A percentile compares a stretch with the other conserved stretches of the same genome.
Evolutionary conservation across 2,888 invertebrate species (phyloP).

Genomic region (Cabera pusaria): DNA sequence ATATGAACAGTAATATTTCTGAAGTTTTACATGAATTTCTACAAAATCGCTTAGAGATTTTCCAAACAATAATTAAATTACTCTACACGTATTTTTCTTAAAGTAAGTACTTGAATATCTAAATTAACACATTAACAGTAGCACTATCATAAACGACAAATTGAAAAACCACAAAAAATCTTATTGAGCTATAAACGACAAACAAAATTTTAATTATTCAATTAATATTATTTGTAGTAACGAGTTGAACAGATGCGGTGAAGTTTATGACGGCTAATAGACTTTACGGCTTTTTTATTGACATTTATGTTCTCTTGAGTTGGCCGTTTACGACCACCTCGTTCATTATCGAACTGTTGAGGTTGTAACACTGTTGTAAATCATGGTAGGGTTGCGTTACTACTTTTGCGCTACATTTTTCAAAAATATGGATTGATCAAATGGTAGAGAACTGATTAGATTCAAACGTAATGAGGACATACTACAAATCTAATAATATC

Average conservation of each 20-base stretch:
- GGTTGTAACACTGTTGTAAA: slow-evolving; percentile 77
- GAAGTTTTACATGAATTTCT: too few relatives aligned
- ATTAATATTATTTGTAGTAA: slow-evolving; percentile 72
- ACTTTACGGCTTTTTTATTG: slow-evolving; percentile 82
- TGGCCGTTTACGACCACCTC: slow-evolving; percentile 76
- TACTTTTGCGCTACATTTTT: too few relatives aligned
- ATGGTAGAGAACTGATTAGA: too few relatives aligned
- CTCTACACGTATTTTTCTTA: too few relatives aligned
- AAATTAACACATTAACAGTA: not conserved
- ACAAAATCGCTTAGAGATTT: too few relatives aligned
- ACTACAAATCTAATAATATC: too few relatives aligned
- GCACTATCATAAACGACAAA: not conserved
- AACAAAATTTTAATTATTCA: slow-evolving; percentile 57
- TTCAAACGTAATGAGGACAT: too few relatives aligned
- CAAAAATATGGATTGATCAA: too few relatives aligned
- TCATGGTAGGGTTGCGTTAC: slow-evolving; percentile 52
- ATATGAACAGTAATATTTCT: too few relatives aligned
- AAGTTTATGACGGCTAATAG: slow-evolving; percentile 80
- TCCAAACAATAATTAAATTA: too few relatives aligned
- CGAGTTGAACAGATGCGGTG: slow-evolving; percentile 78
- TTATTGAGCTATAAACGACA: slow-evolving; percentile 27
- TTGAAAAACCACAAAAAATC: slow-evolving; percentile 11
- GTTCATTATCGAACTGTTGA: slow-evolving; percentile 78
- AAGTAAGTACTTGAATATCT: slow-evolving; percentile 19
- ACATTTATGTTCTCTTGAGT: slow-evolving; percentile 80